Conservation (phyloP, 2,797 vertebrate species). For the Alcedo quadribrachys region DNA sequence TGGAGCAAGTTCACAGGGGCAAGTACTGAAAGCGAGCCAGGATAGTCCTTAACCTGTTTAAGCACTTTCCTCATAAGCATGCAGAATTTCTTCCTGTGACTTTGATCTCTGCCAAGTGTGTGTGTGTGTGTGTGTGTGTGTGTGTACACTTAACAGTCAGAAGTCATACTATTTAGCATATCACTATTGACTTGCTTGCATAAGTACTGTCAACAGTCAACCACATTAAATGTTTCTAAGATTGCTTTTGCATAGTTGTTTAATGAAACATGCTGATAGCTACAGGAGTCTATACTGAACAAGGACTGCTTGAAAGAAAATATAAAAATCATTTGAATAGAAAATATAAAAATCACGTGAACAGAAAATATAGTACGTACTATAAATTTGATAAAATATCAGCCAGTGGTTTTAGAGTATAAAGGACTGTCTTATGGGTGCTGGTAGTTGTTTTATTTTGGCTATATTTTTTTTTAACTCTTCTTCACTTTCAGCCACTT, state of each 20-base stretch:
- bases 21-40: neutral
- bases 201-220: neutral
- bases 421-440: neutral
- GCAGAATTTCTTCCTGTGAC: neutral
- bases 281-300: neutral
- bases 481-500: neutral
- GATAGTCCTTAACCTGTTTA: neutral
- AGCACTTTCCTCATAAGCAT: neutral
- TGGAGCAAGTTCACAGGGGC: neutral
- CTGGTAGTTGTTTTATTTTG: neutral
- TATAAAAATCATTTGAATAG: neutral
- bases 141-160: neutral
- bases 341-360: neutral
- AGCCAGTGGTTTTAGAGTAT: neutral
- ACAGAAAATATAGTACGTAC: neutral
- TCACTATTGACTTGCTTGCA: neutral
- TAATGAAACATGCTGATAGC: neutral
- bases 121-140: neutral
- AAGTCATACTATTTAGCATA: neutral
- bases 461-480: too few relatives aligned
- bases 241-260: neutral
- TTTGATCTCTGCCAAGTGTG: neutral
- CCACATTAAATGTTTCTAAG: neutral
- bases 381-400: neutral
- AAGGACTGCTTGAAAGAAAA: neutral